Evolutionary conservation across 2,113 vertebrate genomes (phyloP), one percentile per base, ranked within the genome.

Genomic region (Crypturellus undulatus): DNA sequence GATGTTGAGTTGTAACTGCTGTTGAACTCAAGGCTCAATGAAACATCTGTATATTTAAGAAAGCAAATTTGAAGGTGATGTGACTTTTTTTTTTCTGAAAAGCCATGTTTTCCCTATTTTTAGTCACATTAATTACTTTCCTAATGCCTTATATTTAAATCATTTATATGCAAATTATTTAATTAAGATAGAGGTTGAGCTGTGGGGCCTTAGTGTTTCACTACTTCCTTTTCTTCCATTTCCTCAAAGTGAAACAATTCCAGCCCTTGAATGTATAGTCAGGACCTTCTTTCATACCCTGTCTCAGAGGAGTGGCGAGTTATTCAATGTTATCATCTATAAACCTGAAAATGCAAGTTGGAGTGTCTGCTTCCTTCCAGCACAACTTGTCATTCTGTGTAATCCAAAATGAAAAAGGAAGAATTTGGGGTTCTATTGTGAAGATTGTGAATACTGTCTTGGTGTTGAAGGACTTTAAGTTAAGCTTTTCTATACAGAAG

Each of bases 81-180:
- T 51, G 43, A 17, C 45, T 42, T 42, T 19, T 63, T 12, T 79
- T 51, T 83, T 90, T 36, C 36, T 71, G 26, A 42, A 68, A 73
- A 86, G 56, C 40, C 52, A 63, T 28, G 38, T 71, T 78, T 54
- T 80, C 72, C 63, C n/a, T 11, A 18, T 77, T 94, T 92, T 62
- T 83, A 15, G 59, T 72, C 38, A 38, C 71, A 71, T 79, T 72
- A 87, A 62, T 91, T 89, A 69, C 54, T 91, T 72, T 34, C 64
- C 22, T 85, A 40, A 47, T 89, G 25, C 21, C 30, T 82, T 84
- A n/a, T 22, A 68, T 96, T 87, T 82, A 72, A 54, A 20, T 19
- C 16, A 69, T 76, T 81, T 94, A 56, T 73, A 73, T 79, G 15
- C 30, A 89, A 94, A 90, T 72, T 45, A 82, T 77, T 88, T 77